Conservation (phyloP, 35 echinoderm and acorn worm species). For the Strongylocentrotus purpuratus region DNA sequence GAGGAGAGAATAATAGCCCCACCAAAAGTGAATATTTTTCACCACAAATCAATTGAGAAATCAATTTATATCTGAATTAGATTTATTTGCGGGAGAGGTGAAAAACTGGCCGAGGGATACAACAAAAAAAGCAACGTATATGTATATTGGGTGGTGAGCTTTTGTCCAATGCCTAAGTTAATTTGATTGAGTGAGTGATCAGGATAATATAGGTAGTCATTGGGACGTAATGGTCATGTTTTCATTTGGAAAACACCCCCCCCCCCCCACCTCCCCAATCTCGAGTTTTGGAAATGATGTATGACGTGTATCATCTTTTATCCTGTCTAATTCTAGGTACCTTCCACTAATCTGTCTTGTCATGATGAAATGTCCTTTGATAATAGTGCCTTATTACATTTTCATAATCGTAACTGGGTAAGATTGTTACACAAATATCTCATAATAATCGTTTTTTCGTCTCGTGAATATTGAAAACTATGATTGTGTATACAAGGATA, state of each 20-base stretch:
- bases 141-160: neutral
- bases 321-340: neutral
- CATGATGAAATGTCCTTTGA: neutral
- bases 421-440: neutral
- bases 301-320: neutral
- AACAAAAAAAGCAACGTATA: neutral
- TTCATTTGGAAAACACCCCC: neutral
- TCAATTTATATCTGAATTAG: slow-evolving; percentile 10
- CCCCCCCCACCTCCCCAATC: neutral
- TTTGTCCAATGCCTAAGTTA: neutral
- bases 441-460: neutral
- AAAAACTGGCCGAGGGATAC: neutral
- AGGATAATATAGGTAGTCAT: neutral
- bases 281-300: neutral
- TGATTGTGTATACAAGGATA: neutral
- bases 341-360: neutral
- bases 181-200: neutral
- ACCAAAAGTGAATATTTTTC: neutral
- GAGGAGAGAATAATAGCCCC: neutral
- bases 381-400: neutral
- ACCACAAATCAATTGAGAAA: neutral
- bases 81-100: neutral
- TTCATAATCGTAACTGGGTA: neutral
- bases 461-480: neutral
- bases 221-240: neutral